Conservation (phyloP, 2,888 invertebrate genomes). For the Eugnorisma glareosa region DNA sequence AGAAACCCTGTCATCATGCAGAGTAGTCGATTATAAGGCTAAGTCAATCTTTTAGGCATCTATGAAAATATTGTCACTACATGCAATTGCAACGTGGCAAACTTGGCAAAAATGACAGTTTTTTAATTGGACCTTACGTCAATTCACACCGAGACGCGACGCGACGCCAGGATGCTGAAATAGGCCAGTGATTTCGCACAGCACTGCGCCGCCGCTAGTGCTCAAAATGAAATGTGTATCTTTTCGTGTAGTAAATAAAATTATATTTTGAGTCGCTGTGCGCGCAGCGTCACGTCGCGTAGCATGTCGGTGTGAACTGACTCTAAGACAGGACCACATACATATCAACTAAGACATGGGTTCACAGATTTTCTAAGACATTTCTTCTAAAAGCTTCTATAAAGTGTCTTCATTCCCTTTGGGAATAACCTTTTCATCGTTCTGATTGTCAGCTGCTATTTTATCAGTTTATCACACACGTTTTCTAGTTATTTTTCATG, state of each 20-base stretch:
- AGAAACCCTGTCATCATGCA: not conserved
- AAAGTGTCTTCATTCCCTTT: not conserved
- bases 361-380: not conserved
- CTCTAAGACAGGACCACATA: too few relatives aligned
- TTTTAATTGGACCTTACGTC: too few relatives aligned
- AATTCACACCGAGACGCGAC: too few relatives aligned
- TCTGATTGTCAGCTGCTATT: not conserved
- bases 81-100: not conserved
- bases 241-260: too few relatives aligned
- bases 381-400: not conserved
- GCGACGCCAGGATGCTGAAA: too few relatives aligned
- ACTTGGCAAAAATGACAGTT: too few relatives aligned
- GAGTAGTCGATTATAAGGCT: not conserved
- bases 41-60: not conserved
- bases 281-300: too few relatives aligned
- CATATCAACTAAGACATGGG: not conserved
- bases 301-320: too few relatives aligned
- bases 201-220: too few relatives aligned
- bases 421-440: not conserved
- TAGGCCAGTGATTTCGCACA: too few relatives aligned
- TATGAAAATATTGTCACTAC: not conserved
- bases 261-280: too few relatives aligned
- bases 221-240: too few relatives aligned
- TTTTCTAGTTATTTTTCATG: not conserved
- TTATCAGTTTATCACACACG: not conserved